phyloP scores from a whole-genome alignment of 2,797 vertebrate species.

The Sylvilagus floridanus region DNA sequence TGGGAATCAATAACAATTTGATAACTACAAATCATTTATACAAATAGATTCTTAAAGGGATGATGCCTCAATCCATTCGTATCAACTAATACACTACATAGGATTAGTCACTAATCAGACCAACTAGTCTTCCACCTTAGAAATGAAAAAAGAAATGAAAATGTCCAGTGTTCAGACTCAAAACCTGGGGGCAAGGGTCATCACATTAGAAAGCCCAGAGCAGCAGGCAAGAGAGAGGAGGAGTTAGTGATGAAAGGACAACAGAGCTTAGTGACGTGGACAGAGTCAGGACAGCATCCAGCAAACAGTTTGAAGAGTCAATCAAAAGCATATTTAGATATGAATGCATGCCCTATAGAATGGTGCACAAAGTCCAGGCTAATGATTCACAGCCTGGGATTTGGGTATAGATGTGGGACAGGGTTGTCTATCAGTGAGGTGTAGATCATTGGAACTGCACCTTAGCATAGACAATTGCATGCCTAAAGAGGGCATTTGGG shows the following conservation, averaged over 20 bases:
- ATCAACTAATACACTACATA: background rate
- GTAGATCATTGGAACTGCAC: background rate
- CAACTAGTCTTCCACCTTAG: background rate
- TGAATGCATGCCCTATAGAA: conserved; percentile 16
- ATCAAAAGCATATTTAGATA: background rate
- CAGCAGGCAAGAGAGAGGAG: background rate
- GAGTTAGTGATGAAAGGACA: background rate
- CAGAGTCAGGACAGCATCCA: background rate
- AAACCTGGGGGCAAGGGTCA: background rate
- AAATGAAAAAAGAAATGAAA: conserved; percentile 43
- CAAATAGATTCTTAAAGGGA: background rate
- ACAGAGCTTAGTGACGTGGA: background rate
- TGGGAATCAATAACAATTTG: conserved; percentile 8
- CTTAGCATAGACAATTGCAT: background rate
- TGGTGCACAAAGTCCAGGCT: background rate
- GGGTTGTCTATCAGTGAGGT: background rate
- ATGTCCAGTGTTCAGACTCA: conserved; percentile 32
- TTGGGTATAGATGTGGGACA: background rate
- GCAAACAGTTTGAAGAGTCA: background rate
- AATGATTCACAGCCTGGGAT: background rate
- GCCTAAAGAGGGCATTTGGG: background rate
- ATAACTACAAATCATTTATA: background rate
- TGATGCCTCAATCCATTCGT: background rate
- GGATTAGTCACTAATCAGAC: background rate
- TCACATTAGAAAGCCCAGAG: background rate